Evolutionary conservation across 2,113 vertebrate genomes (phyloP).

Genomic region (Agapornis roseicollis): DNA sequence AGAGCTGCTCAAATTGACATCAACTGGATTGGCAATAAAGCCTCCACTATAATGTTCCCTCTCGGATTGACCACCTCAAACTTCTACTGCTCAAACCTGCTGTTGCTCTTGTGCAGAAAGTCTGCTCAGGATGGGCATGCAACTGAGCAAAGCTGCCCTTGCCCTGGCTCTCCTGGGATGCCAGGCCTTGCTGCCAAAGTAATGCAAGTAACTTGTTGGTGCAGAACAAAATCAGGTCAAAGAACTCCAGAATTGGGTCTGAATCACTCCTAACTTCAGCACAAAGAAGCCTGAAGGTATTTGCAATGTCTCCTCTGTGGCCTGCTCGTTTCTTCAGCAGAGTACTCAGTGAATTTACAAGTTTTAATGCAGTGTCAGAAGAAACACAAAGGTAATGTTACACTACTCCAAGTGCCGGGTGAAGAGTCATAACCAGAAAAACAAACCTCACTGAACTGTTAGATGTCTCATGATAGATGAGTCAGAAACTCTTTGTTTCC

Average conservation of each 20-base stretch:
- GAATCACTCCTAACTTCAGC: not conserved
- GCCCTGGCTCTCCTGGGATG: not conserved
- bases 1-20: not conserved
- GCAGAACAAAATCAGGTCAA: not conserved
- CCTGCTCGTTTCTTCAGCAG: slow-evolving; percentile 4
- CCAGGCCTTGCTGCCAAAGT: not conserved
- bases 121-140: rapidly evolving
- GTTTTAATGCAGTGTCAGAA: slow-evolving; percentile 29
- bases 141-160: not conserved
- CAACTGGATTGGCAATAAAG: not conserved
- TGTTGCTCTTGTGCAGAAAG: not conserved
- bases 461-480: slow-evolving; percentile 51
- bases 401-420: not conserved
- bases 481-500: slow-evolving; percentile 54
- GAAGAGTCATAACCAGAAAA: slow-evolving; percentile 44
- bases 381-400: not conserved
- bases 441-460: slow-evolving; percentile 14
- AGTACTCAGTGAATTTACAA: not conserved
- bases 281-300: not conserved
- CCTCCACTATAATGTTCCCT: not conserved
- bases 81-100: not conserved
- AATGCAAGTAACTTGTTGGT: not conserved
- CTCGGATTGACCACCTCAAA: not conserved
- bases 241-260: not conserved
- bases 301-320: not conserved